These are phyloP conservation scores for Drosophila formosana DNA, from an alignment of 2,888 invertebrate species.

Conservation along the genomic window DNA sequence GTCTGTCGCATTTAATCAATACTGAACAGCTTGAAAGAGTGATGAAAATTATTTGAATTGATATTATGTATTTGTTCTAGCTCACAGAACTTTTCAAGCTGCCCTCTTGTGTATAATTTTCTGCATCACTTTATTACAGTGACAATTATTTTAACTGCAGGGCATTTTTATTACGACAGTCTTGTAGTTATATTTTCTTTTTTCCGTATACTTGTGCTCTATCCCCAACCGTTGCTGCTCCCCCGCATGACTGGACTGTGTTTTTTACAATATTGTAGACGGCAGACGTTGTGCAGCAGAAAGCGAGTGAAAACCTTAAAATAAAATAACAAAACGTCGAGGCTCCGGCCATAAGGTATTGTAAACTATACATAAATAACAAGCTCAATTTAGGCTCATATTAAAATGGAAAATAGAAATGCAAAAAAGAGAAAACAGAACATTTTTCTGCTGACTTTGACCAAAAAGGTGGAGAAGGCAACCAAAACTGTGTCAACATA, in stretches of 20 bases:
- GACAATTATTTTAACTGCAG: constrained; percentile 81
- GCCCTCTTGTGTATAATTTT: constrained; percentile 72
- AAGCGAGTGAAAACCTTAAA: constrained; percentile 17
- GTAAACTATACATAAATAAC: constrained; percentile 77
- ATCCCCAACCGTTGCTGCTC: constrained; percentile 8
- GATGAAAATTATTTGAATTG: too few relatives aligned
- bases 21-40: too few relatives aligned
- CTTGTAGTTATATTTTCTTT: constrained; percentile 54
- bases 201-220: constrained; percentile 22
- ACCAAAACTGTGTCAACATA: constrained; percentile 72
- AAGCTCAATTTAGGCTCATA: constrained; percentile 78
- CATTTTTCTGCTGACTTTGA: constrained; percentile 65
- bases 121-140: constrained; percentile 79
- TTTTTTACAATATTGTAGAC: constrained; percentile 21
- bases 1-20: too few relatives aligned
- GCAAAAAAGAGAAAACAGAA: constrained; percentile 55
- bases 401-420: constrained; percentile 68
- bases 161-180: constrained; percentile 77
- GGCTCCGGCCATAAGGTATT: constrained; percentile 68
- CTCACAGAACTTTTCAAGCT: constrained; percentile 12
- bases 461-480: constrained; percentile 6
- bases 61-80: neutral
- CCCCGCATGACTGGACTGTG: constrained; percentile 30
- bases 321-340: constrained; percentile 38
- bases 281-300: constrained; percentile 58